These are phyloP conservation scores for Dendrolimus kikuchii DNA, from an alignment of 1,140 invertebrate species.

Conservation along the genomic window DNA sequence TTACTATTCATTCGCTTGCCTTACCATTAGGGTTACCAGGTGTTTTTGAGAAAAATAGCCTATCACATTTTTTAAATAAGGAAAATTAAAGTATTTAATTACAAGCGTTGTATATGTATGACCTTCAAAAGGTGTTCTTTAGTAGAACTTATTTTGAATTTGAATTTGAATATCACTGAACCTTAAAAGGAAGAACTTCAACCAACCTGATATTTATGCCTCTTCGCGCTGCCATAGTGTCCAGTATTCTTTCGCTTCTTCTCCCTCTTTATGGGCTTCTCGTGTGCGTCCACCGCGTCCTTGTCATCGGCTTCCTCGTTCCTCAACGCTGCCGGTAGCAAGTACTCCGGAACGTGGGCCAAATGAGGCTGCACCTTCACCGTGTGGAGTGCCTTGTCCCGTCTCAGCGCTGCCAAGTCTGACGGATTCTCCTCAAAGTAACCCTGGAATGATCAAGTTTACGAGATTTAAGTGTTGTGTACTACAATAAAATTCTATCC, in stretches of 20 bases:
- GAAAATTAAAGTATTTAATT: too few species aligned
- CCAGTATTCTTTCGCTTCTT: conserved; percentile 45
- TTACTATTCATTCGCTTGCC: too few species aligned
- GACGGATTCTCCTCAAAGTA: conserved; percentile 97
- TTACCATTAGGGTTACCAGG: too few species aligned
- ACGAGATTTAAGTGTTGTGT: too few species aligned
- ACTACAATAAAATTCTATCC: too few species aligned
- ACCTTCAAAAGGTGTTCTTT: too few species aligned
- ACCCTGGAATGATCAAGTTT: conserved; percentile 66
- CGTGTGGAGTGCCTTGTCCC: conserved; percentile 93
- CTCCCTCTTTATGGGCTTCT: conserved; percentile 15
- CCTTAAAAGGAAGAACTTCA: neutral
- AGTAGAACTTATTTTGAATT: too few species aligned
- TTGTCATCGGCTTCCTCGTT: conserved; percentile 67
- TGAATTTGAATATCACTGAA: neutral
- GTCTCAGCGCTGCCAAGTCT: conserved; percentile 90
- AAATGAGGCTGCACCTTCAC: conserved; percentile 89
- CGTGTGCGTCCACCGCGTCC: conserved; percentile 14
- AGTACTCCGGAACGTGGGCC: conserved; percentile 95
- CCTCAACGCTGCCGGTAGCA: conserved; percentile 84
- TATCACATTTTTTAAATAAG: too few species aligned
- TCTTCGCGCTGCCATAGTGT: conserved; percentile 50
- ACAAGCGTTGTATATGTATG: too few species aligned
- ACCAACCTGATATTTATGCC: conserved; percentile 60
- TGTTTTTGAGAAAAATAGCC: too few species aligned